A percentile compares a stretch with the other conserved stretches of the same genome.
These are phyloP conservation scores for Hylaea fasciaria DNA, from an alignment of 2,888 invertebrate genomes.

Conservation along the genomic window DNA sequence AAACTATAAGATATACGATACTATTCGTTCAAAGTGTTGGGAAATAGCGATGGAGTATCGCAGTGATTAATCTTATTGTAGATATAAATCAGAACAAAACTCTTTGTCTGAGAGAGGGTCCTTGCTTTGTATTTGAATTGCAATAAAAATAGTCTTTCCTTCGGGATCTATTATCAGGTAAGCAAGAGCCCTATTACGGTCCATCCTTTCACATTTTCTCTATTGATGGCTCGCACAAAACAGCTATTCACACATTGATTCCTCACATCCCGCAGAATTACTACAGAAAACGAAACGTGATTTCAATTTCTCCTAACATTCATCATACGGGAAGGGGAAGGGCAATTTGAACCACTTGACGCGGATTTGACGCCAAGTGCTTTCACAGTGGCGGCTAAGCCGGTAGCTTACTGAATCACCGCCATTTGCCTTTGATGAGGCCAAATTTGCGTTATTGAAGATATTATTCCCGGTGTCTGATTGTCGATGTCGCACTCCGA, in stretches of 20 bases:
- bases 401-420: constrained; percentile 69
- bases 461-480: constrained; percentile 55
- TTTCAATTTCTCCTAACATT: constrained; percentile 74
- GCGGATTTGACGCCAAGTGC: constrained; percentile 72
- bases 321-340: constrained; percentile 63
- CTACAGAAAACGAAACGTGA: constrained; percentile 67
- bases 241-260: constrained; percentile 58
- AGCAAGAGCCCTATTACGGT: constrained; percentile 25
- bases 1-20: constrained; percentile 7
- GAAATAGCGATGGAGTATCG: constrained; percentile 15
- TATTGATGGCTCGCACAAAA: constrained; percentile 59
- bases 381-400: constrained; percentile 64
- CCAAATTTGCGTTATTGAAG: constrained; percentile 63
- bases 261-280: constrained; percentile 52
- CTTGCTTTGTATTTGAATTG: constrained; percentile 27
- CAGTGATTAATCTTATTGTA: constrained; percentile 22
- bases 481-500: constrained; percentile 44
- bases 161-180: constrained; percentile 26
- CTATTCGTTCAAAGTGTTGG: constrained; percentile 7
- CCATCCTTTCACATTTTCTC: constrained; percentile 51
- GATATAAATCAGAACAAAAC: constrained; percentile 29
- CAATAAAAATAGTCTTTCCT: constrained; percentile 28
- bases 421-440: constrained; percentile 70
- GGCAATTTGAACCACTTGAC: constrained; percentile 73
- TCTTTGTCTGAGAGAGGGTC: constrained; percentile 28